Base-by-base conservation (phyloP, 2,888 invertebrate genomes). In the Schizotus pectinicornis region DNA sequence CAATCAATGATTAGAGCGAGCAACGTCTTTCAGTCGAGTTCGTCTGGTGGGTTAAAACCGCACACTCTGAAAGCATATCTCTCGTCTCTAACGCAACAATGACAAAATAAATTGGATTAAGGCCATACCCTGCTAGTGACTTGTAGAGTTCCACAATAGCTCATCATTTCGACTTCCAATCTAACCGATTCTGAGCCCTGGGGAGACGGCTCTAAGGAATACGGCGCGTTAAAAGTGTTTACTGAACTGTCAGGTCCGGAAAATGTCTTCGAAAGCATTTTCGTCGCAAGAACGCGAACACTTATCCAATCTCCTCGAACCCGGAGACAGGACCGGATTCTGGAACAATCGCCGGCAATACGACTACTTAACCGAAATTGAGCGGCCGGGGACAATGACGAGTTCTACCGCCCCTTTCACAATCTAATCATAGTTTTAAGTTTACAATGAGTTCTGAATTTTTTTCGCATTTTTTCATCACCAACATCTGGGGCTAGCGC, bases 51-150 rank as follows among this genome's bases (percentile, higher is more conserved):
- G 22, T 13, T 53, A 55, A 59, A 62, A 63, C 61, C 58, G 49
- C 61, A 58, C 59, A 55, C 56, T 62, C 61, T 67, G 55, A 64
- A 64, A 64, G 69, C 65, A 70, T 69, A 74, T 74, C 70, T 73
- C 72, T 73, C 67, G 68, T 67, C 69, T 70, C 74, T 75, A 75
- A 78, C 74, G 73, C 77, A 77, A 80, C 79, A 80, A 80, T 79
- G 78, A 79, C 74, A 76, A 80, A 80, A 80, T 79, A 80, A 79
- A 80, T 80, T 79, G 79, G 78, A 79, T 80, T 79, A 80, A 78
- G 78, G 75, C 74, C 77, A 75, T 75, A 75, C 74, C 75, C 77
- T 74, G 75, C 70, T 74, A 74, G 75, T 77, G 77, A 77, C 77
- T 77, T 76, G 76, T 74, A 77, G 75, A 74, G 75, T 72, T 72